Conservation (phyloP, 2,113 vertebrate genomes). For the Cromileptes altivelis region DNA sequence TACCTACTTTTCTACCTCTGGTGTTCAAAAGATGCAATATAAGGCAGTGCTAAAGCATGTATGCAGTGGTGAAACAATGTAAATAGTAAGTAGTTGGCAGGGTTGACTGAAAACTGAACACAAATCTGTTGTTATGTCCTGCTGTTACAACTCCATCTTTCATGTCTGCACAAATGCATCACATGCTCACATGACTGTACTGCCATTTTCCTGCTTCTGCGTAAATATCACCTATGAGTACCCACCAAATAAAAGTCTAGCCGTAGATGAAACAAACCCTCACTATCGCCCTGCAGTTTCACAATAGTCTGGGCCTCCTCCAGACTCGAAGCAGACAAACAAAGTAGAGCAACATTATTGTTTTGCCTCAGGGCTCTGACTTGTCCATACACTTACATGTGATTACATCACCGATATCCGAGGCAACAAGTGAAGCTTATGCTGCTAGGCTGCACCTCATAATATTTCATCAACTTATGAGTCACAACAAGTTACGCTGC, state of each 20-base stretch:
- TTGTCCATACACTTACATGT: conserved; percentile 63
- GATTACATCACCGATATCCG: conserved; percentile 74
- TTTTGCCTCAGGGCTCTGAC: conserved; percentile 64
- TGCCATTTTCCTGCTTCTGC: conserved; percentile 8
- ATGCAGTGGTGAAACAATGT: conserved; percentile 1
- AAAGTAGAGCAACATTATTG: conserved; percentile 25
- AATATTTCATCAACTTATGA: conserved; percentile 43
- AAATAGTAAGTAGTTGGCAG: not conserved
- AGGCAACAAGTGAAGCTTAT: conserved; percentile 53
- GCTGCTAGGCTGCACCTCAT: conserved; percentile 49
- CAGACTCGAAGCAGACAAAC: conserved; percentile 24
- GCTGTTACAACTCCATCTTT: conserved; percentile 1
- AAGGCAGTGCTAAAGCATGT: not conserved
- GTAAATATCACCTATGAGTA: not conserved
- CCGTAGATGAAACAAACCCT: conserved; percentile 30
- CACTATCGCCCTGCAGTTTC: conserved; percentile 26
- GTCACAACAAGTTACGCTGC: conserved; percentile 52
- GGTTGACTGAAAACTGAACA: not conserved
- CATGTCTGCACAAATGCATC: conserved; percentile 1
- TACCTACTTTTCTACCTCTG: not conserved
- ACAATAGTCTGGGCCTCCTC: conserved; percentile 24
- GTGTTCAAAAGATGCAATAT: not conserved
- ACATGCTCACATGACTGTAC: not conserved
- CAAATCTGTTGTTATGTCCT: not conserved
- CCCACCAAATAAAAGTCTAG: conserved; percentile 28